phyloP scores from a whole-genome alignment of 1,140 invertebrate species.

The Listronotus bonariensis region DNA sequence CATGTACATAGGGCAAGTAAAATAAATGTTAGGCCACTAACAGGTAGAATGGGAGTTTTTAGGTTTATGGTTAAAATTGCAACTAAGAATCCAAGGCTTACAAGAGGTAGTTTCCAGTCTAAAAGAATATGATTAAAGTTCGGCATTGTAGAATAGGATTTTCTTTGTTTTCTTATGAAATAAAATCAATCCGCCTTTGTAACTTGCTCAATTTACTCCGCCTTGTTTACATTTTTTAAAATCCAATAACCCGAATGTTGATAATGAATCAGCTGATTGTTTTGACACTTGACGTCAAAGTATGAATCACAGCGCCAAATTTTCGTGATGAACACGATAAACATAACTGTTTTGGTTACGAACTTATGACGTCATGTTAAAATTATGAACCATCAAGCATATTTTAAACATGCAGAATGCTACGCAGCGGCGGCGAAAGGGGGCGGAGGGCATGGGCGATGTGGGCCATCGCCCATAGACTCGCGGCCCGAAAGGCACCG shows the following conservation, averaged over 20 bases:
- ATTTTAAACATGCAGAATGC: too few species aligned
- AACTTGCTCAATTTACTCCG: too few species aligned
- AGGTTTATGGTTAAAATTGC: constrained; percentile 16
- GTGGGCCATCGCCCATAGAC: too few species aligned
- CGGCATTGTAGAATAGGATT: neutral
- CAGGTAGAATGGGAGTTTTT: constrained; percentile 24
- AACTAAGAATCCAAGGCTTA: constrained; percentile 18
- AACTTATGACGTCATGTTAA: too few species aligned
- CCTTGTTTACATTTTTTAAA: neutral
- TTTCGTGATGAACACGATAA: too few species aligned
- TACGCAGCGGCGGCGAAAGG: too few species aligned
- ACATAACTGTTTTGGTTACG: too few species aligned
- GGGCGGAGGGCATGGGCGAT: too few species aligned
- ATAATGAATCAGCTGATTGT: neutral
- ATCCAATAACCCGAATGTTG: neutral
- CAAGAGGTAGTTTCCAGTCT: constrained; percentile 20
- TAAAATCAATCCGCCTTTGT: neutral
- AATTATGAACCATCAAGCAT: too few species aligned
- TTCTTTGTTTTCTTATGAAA: neutral
- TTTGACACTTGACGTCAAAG: too few species aligned
- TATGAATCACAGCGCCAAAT: too few species aligned
- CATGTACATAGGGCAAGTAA: constrained; percentile 23
- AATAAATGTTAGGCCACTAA: constrained; percentile 26
- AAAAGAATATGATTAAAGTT: neutral
- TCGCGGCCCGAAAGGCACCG: too few species aligned